phyloP scores from a whole-genome alignment of 2,113 vertebrate species.

The Micronisus gabar region DNA sequence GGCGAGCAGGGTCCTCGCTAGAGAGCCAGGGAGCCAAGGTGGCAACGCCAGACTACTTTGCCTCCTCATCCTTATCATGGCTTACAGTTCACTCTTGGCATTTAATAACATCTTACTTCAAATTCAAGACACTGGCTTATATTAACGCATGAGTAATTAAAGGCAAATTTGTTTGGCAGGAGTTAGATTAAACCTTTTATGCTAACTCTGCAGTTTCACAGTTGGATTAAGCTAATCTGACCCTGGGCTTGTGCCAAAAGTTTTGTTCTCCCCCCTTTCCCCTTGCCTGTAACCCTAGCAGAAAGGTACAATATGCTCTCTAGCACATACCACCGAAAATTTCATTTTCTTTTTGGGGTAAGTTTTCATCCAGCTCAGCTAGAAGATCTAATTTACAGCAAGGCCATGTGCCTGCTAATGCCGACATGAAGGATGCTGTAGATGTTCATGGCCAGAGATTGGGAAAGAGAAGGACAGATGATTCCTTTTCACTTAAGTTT shows the following conservation, averaged over 20 bases:
- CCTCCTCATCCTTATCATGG: neutral
- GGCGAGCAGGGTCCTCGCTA: neutral
- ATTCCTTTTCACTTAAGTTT: neutral
- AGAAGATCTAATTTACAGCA: neutral
- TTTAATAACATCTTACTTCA: slow-evolving; percentile 8
- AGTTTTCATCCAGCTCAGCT: neutral
- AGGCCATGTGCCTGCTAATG: neutral
- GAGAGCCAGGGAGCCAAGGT: neutral
- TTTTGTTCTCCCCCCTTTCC: neutral
- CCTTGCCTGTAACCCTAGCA: neutral
- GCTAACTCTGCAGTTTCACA: slow-evolving; percentile 41
- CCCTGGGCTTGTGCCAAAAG: neutral
- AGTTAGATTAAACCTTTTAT: slow-evolving; percentile 18
- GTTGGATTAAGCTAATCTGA: slow-evolving; percentile 15
- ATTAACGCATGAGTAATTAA: slow-evolving; percentile 6
- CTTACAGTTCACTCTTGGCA: neutral
- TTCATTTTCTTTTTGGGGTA: neutral
- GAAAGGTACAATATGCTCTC: neutral
- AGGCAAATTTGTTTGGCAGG: slow-evolving; percentile 29
- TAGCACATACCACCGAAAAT: neutral
- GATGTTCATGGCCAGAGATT: neutral
- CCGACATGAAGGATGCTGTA: neutral
- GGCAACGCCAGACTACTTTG: neutral
- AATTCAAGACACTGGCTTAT: neutral
- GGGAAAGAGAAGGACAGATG: neutral